Conservation (phyloP, 2,113 vertebrate genomes). For the Corydoras sp. region DNA sequence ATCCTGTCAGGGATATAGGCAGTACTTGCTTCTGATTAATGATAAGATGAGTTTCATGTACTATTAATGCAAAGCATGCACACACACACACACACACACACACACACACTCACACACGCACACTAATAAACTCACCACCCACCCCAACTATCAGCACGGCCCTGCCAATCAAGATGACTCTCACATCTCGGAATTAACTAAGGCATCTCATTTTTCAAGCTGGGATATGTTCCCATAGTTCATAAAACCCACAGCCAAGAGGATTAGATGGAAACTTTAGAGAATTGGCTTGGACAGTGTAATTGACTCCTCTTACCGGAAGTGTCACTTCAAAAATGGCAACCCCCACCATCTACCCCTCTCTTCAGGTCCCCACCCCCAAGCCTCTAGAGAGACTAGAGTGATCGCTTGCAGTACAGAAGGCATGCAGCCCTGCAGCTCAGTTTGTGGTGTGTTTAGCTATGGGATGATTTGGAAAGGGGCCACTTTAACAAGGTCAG, state of each 20-base stretch:
- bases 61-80: too few species aligned
- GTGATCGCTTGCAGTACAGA: constrained; percentile 26
- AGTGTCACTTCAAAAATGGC: constrained; percentile 40
- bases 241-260: constrained; percentile 23
- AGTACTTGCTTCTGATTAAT: background rate
- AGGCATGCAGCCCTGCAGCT: constrained; percentile 22
- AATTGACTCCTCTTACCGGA: constrained; percentile 47
- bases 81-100: background rate
- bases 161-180: constrained; percentile 10
- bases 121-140: constrained; percentile 1
- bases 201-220: constrained; percentile 13
- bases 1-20: constrained; percentile 1
- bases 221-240: constrained; percentile 20
- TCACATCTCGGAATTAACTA: constrained; percentile 4
- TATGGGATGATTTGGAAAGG: constrained; percentile 26
- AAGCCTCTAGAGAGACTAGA: background rate
- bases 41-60: background rate
- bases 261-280: constrained; percentile 33
- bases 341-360: background rate
- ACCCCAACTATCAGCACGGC: constrained; percentile 11
- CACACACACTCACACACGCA: constrained; percentile 4
- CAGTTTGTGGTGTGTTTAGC: background rate
- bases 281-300: constrained; percentile 41
- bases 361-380: background rate
- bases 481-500: constrained; percentile 24